A percentile compares a stretch with the other conserved stretches of the same genome.
Evolutionary conservation across 2,797 vertebrate genomes (phyloP).

Genomic region (Todus mexicanus): DNA sequence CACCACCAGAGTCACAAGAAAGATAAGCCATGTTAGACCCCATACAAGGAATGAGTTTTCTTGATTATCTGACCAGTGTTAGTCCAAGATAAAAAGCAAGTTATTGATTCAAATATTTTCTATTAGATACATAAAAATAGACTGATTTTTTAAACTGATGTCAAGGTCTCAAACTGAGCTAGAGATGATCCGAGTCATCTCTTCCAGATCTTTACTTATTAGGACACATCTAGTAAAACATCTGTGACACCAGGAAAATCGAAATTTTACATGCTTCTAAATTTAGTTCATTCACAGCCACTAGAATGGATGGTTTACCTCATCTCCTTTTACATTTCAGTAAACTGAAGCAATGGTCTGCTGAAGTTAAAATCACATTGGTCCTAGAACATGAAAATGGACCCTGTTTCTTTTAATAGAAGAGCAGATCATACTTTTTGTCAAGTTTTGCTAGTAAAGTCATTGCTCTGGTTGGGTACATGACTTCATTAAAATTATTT

Average conservation of each 20-base stretch:
- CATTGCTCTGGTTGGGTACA: neutral
- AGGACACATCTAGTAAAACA: neutral
- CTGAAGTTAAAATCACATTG: neutral
- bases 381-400: neutral
- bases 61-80: neutral
- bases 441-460: neutral
- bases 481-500: neutral
- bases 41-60: neutral
- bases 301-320: neutral
- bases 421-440: neutral
- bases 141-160: neutral
- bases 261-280: neutral
- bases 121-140: neutral
- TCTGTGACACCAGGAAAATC: neutral
- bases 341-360: neutral
- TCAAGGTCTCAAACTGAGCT: neutral
- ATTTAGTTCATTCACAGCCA: neutral
- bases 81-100: neutral
- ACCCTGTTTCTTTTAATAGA: neutral
- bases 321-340: neutral
- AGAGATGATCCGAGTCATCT: neutral
- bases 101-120: neutral
- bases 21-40: neutral
- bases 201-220: neutral
- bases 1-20: neutral